Conservation (phyloP, 2,113 vertebrate species). For the Spea multiplicata region DNA sequence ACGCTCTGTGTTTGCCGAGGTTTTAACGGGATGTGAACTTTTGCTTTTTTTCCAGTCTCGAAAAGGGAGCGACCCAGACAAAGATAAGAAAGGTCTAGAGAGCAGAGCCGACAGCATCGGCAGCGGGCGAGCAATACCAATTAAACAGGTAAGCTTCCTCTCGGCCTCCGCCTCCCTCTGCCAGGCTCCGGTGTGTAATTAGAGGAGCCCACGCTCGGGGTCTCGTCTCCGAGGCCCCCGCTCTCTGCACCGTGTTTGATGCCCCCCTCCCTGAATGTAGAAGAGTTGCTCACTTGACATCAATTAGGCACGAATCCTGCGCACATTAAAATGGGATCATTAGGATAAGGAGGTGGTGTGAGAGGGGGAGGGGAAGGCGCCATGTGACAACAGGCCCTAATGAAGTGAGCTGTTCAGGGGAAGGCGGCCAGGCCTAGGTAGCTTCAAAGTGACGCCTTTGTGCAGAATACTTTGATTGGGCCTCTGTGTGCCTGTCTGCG, state of each 20-base stretch:
- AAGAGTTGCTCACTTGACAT: slow-evolving; percentile 96
- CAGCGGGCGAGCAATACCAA: slow-evolving; percentile 96
- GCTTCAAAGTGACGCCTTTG: slow-evolving; percentile 77
- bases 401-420: slow-evolving; percentile 75
- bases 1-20: slow-evolving; percentile 33
- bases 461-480: slow-evolving; percentile 76
- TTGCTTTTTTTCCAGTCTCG: slow-evolving; percentile 84
- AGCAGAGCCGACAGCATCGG: slow-evolving; percentile 95
- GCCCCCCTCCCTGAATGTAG: slow-evolving; percentile 81
- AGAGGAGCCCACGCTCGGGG: slow-evolving; percentile 60
- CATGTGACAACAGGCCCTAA: slow-evolving; percentile 75
- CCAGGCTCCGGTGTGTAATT: slow-evolving; percentile 49
- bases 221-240: slow-evolving; percentile 42
- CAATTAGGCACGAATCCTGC: slow-evolving; percentile 89
- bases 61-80: slow-evolving; percentile 94
- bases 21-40: slow-evolving; percentile 61
- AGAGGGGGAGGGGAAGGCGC: slow-evolving; percentile 43
- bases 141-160: slow-evolving; percentile 87
- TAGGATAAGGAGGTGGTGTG: slow-evolving; percentile 80
- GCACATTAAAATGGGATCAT: slow-evolving; percentile 90
- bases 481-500: slow-evolving; percentile 63
- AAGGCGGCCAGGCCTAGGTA: slow-evolving; percentile 58
- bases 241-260: slow-evolving; percentile 62
- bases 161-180: slow-evolving; percentile 25
- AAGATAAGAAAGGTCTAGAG: slow-evolving; percentile 97